Percentiles rank a stretch among this genome's conserved stretches.
phyloP scores from a whole-genome alignment of 2,113 vertebrate genomes.

The Sturnira hondurensis region DNA sequence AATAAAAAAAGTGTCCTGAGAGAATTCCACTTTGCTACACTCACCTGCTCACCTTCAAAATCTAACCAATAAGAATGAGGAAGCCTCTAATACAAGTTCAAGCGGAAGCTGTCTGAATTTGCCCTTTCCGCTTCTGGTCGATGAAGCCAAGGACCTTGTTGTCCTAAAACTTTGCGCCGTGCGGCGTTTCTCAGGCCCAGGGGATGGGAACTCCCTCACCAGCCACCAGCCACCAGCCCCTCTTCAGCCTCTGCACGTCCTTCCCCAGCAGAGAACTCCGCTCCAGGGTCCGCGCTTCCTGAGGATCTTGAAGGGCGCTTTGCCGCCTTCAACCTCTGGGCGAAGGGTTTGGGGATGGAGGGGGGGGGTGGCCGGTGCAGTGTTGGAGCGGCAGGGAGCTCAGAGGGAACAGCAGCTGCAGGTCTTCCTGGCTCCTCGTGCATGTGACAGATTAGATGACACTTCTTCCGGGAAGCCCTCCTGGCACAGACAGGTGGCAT shows the following conservation, averaged over 20 bases:
- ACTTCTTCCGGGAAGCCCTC: not conserved
- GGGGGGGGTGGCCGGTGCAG: no score
- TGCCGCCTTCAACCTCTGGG: not conserved
- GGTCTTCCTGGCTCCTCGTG: not conserved
- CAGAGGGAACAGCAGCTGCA: not conserved
- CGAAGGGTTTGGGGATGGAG: no score
- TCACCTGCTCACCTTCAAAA: not conserved
- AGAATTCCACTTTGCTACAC: not conserved
- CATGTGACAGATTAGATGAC: not conserved
- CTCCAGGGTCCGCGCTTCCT: not conserved
- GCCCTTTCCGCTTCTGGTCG: not conserved
- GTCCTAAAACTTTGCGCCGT: rapidly evolving
- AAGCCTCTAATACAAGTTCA: not conserved
- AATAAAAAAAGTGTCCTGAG: not conserved
- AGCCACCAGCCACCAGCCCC: not conserved
- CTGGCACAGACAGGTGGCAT: rapidly evolving
- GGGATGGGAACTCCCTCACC: no score
- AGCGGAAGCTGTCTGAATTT: not conserved
- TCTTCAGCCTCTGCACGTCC: not conserved
- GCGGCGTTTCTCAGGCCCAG: rapidly evolving
- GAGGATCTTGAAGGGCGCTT: no score
- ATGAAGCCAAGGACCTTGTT: not conserved
- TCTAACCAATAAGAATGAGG: not conserved
- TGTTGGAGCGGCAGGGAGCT: no score
- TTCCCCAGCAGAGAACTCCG: not conserved